Base-by-base conservation (phyloP, 2,797 vertebrate genomes). In the Luscinia luscinia region DNA sequence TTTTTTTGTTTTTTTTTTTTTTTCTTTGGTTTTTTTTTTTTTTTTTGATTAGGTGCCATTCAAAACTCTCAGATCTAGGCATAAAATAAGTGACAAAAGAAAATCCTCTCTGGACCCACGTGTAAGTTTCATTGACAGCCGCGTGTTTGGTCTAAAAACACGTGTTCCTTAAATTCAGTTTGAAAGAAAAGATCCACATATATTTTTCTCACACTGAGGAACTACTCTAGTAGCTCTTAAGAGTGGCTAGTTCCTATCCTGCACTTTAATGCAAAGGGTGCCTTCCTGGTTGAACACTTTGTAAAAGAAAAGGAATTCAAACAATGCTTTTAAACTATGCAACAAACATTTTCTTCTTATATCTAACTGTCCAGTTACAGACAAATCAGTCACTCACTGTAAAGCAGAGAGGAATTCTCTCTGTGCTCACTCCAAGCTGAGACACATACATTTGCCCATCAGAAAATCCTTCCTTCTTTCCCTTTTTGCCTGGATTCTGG, bases 341-440 rank as follows among this genome's bases (percentile, higher is more conserved):
- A 84, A 63, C 57, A 76, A 87, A 49, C 18, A 92, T 88, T 92
- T 93, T 4, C n/a, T 73, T 85, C 36, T 87, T 48, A 30, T 5
- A 58, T 72, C 11, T 36, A 67, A 59, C 38, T 66, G 26, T 83
- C 68, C 57, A 80, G 51, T 48, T 55, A 59, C 15, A 67, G 80
- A 59, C 13, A 63, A 77, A 90, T 48, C 58, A 87, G 30, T 38
- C 49, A 76, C 14, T 91, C 64, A 49, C 9, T 67, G 54, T 57
- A 68, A 70, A 87, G 38, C 64, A 78, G 48, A 68, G 48, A 90
- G 30, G 34, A 87, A 91, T 93, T 94, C 55, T 93, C 79, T 79
- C 82, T 61, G 32, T 0, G 4, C 48, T 41, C 2, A 4, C 38
- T 62, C 69, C 55, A 69, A 81, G 48, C 36, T 90, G 40, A 87